Conservation (phyloP, 2,888 invertebrate genomes). For the Synanthedon vespiformis region DNA sequence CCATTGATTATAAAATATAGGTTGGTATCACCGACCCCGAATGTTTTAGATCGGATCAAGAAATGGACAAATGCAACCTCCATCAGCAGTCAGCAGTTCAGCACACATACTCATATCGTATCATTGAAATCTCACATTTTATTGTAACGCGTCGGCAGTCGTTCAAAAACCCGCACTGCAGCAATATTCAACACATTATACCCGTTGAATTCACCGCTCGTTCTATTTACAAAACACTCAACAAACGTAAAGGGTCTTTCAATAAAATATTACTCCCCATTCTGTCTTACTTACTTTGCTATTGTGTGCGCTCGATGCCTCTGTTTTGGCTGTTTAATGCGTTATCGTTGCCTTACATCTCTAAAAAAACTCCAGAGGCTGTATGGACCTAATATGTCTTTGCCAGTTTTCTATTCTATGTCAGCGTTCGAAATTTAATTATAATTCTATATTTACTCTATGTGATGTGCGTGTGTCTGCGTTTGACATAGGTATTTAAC, state of each 20-base stretch:
- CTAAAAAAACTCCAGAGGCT: constrained; percentile 7
- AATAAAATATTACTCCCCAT: constrained; percentile 67
- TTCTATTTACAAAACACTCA: constrained; percentile 68
- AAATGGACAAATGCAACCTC: constrained; percentile 3
- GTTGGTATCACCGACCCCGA: too few species aligned
- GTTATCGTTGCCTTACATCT: constrained; percentile 31
- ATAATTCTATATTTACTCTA: too few species aligned
- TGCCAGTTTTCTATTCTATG: background rate
- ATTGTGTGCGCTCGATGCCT: constrained; percentile 37
- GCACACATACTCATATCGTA: constrained; percentile 1
- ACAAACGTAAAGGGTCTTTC: constrained; percentile 61
- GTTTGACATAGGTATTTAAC: constrained; percentile 2
- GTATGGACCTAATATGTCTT: background rate
- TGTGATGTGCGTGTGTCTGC: constrained; percentile 2
- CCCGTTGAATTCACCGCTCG: constrained; percentile 35
- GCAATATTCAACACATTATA: constrained; percentile 59
- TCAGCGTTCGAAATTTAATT: too few species aligned
- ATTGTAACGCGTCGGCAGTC: constrained; percentile 26
- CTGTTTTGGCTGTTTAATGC: constrained; percentile 42
- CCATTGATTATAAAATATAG: too few species aligned
- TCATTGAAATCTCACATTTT: constrained; percentile 20
- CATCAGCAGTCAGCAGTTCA: too few species aligned
- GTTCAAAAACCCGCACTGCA: constrained; percentile 15
- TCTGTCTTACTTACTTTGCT: constrained; percentile 45
- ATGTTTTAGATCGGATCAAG: too few species aligned